Evolutionary conservation across 2,888 invertebrate species (phyloP).

Genomic region (Protonemura montana): DNA sequence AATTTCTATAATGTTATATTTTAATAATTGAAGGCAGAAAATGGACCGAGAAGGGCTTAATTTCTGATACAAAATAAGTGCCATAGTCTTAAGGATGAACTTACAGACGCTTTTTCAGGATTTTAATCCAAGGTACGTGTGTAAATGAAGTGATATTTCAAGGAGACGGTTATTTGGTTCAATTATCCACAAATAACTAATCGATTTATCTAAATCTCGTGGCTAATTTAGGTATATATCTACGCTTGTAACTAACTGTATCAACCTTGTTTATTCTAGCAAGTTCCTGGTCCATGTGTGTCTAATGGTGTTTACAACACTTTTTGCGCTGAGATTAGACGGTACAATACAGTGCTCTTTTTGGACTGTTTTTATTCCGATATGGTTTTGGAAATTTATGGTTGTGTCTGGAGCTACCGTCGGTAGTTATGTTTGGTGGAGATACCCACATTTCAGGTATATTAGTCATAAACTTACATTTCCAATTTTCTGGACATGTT

Average conservation of each 20-base stretch:
- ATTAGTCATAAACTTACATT: slow-evolving; percentile 7
- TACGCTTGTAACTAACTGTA: too few species aligned
- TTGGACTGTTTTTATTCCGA: slow-evolving; percentile 94
- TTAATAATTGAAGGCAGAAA: neutral
- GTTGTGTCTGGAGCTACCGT: slow-evolving; percentile 89
- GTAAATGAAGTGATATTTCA: neutral
- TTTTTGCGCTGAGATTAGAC: slow-evolving; percentile 91
- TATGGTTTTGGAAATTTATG: slow-evolving; percentile 97
- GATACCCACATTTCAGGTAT: slow-evolving; percentile 92
- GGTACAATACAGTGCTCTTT: slow-evolving; percentile 89
- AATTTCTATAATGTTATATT: neutral
- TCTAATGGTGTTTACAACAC: slow-evolving; percentile 87
- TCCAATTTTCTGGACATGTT: too few species aligned
- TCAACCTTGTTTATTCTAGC: slow-evolving; percentile 66
- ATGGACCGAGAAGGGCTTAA: neutral
- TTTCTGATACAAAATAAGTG: neutral
- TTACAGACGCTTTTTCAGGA: slow-evolving; percentile 88
- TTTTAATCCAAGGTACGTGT: slow-evolving; percentile 84
- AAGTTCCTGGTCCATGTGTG: slow-evolving; percentile 97
- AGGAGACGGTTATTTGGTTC: neutral
- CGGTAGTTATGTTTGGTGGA: slow-evolving; percentile 95
- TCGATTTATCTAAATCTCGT: slow-evolving; percentile 49
- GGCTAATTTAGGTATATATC: slow-evolving; percentile 51
- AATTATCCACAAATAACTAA: slow-evolving; percentile 41
- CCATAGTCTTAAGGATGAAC: slow-evolving; percentile 69